These are phyloP conservation scores for Uropetala carovei DNA, from an alignment of 2,888 invertebrate species.

Conservation along the genomic window DNA sequence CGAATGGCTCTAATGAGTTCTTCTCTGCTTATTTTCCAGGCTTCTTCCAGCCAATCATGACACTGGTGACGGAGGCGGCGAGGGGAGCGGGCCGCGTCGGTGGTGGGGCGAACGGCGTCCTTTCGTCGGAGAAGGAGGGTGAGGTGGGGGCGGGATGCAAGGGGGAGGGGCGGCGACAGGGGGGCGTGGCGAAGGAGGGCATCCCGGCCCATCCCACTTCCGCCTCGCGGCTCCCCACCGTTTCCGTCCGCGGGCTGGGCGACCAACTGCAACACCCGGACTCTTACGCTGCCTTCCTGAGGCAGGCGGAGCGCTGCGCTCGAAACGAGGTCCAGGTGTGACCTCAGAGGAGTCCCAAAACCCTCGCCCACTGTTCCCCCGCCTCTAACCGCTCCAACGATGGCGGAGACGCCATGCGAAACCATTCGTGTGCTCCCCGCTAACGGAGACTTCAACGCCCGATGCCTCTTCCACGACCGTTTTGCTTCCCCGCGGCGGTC, in stretches of 20 bases:
- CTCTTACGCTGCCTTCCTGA: conserved; percentile 38
- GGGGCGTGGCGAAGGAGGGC: conserved; percentile 24
- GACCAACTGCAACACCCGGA: conserved; percentile 55
- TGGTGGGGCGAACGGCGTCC: conserved; percentile 22
- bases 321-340: conserved; percentile 56
- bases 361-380: conserved; percentile 24
- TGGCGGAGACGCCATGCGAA: conserved; percentile 4
- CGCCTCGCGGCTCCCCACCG: conserved; percentile 23
- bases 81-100: conserved; percentile 24
- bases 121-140: background rate
- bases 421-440: conserved; percentile 7
- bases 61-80: conserved; percentile 27
- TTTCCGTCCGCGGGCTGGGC: conserved; percentile 28
- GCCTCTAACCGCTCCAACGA: conserved; percentile 17
- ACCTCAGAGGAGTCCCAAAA: background rate
- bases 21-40: background rate
- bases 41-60: conserved; percentile 22
- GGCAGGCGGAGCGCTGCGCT: conserved; percentile 51
- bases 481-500: background rate
- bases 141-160: background rate
- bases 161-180: conserved; percentile 30
- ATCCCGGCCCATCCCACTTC: conserved; percentile 23
- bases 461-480: conserved; percentile 1
- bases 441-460: conserved; percentile 32
- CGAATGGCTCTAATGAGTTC: background rate